Evolutionary conservation across 2,797 vertebrate species (phyloP).

Genomic region (Aeoliscus strigatus): DNA sequence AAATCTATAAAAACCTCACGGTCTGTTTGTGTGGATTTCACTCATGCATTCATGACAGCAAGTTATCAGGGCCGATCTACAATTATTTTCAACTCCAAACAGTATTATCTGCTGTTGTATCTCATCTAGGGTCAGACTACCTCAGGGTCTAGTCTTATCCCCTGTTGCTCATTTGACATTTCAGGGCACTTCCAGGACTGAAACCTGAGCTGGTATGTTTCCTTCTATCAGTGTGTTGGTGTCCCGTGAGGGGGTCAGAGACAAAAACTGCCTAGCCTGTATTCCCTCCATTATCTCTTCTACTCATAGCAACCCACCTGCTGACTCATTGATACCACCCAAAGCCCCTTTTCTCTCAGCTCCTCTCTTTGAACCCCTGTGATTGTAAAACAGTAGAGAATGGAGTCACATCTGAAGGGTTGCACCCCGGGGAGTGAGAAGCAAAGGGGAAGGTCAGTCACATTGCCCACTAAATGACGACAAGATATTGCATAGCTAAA

Average conservation of each 20-base stretch:
- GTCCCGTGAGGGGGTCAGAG: slow-evolving; percentile 18
- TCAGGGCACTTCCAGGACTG: slow-evolving; percentile 48
- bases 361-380: slow-evolving; percentile 26
- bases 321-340: slow-evolving; percentile 30
- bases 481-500: too few species aligned
- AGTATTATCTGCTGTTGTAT: slow-evolving; percentile 23
- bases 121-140: slow-evolving; percentile 19
- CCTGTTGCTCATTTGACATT: slow-evolving; percentile 53
- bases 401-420: slow-evolving; percentile 20
- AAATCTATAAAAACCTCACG: slow-evolving; percentile 26
- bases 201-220: slow-evolving; percentile 64
- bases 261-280: slow-evolving; percentile 22
- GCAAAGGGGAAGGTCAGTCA: slow-evolving; percentile 13
- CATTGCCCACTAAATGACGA: too few species aligned
- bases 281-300: slow-evolving; percentile 28
- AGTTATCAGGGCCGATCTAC: slow-evolving; percentile 14
- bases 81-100: slow-evolving; percentile 11
- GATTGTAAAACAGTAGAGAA: slow-evolving; percentile 32
- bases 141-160: slow-evolving; percentile 19
- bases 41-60: slow-evolving; percentile 4
- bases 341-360: slow-evolving; percentile 16
- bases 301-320: slow-evolving; percentile 52
- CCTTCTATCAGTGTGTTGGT: slow-evolving; percentile 37
- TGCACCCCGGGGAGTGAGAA: slow-evolving; percentile 12
- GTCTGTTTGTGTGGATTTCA: slow-evolving; percentile 18